phyloP scores from a whole-genome alignment of 1,140 invertebrate genomes.

The Magallana angulata region DNA sequence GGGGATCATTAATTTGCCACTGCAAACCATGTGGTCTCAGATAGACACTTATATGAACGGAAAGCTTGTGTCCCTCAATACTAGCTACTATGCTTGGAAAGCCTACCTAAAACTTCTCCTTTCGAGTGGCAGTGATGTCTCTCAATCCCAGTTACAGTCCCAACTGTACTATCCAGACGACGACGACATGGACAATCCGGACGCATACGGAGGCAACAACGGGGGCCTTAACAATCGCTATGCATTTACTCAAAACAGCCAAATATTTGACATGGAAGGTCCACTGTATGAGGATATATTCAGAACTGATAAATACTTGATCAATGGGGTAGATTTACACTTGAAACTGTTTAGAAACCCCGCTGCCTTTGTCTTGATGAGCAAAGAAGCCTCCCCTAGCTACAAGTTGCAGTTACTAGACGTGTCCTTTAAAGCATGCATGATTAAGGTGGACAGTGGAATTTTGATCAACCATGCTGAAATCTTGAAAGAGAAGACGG shows the following conservation, averaged over 20 bases:
- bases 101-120: constrained; percentile 43
- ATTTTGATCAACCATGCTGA: constrained; percentile 44
- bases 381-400: constrained; percentile 12
- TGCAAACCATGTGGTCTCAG: constrained; percentile 44
- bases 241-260: constrained; percentile 31
- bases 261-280: constrained; percentile 52
- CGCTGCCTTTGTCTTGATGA: constrained; percentile 48
- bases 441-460: constrained; percentile 47
- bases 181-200: not conserved
- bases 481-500: constrained; percentile 41
- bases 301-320: constrained; percentile 43
- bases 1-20: constrained; percentile 45
- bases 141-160: constrained; percentile 33
- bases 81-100: constrained; percentile 49
- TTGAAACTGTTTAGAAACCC: constrained; percentile 48
- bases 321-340: constrained; percentile 52
- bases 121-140: constrained; percentile 30
- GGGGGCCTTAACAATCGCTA: not conserved
- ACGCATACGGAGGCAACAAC: constrained; percentile 38
- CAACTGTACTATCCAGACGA: constrained; percentile 32
- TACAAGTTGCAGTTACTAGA: constrained; percentile 41
- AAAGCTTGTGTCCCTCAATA: constrained; percentile 42
- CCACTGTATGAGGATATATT: constrained; percentile 51
- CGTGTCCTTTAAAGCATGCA: constrained; percentile 44
- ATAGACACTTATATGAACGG: constrained; percentile 50